Evolutionary conservation across 2,888 invertebrate species (phyloP).

Genomic region (Himalopsyche kuldschensis): DNA sequence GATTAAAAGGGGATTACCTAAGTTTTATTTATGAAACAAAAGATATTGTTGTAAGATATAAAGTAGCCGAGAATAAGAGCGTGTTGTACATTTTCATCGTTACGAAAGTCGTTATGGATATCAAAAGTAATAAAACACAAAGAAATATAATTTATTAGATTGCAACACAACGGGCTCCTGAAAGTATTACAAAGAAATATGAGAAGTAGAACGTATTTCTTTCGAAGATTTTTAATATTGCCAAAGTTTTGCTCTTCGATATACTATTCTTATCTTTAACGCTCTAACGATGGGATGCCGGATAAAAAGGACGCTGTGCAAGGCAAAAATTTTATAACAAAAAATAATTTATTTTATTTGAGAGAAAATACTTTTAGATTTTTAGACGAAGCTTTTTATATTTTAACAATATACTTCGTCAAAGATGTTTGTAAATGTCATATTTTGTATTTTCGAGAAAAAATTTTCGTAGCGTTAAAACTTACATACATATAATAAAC

Average conservation of each 20-base stretch:
- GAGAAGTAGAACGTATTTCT: neutral
- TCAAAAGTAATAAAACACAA: slow-evolving; percentile 3
- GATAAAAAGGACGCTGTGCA: neutral
- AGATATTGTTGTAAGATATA: too few species aligned
- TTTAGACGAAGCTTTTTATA: too few species aligned
- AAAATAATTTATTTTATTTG: too few species aligned
- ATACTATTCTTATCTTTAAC: neutral
- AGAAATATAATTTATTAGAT: slow-evolving; percentile 7
- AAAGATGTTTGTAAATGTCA: too few species aligned
- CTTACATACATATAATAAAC: too few species aligned
- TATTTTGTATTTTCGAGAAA: too few species aligned
- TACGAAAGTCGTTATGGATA: neutral
- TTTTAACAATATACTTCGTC: too few species aligned
- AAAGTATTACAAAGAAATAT: neutral
- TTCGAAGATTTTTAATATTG: slow-evolving; percentile 5
- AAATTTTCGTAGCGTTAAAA: too few species aligned
- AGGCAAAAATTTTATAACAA: neutral
- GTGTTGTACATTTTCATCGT: neutral
- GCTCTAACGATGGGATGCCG: neutral
- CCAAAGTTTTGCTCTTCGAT: slow-evolving; percentile 2
- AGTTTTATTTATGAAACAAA: too few species aligned
- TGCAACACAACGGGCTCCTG: neutral
- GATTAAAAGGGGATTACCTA: too few species aligned
- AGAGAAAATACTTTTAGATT: too few species aligned
- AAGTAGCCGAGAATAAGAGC: too few species aligned